Base-by-base conservation (phyloP, 2,888 invertebrate species). In the Dynastes tityus region DNA sequence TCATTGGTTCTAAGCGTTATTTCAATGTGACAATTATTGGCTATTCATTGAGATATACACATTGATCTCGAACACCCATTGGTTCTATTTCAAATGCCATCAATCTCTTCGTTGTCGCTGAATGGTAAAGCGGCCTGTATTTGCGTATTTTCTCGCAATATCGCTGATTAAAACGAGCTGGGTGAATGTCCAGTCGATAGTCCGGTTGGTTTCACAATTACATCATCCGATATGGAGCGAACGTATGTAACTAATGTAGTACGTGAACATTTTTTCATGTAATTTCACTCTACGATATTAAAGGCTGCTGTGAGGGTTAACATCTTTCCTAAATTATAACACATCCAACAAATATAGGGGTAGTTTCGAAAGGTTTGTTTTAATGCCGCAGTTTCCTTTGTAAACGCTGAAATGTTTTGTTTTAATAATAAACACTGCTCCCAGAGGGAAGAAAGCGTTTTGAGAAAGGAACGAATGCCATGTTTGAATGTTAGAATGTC, bases 141-240 rank as follows among this genome's bases (percentile, higher is more conserved):
- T 63, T 29, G 32, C 61, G 22, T 1, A 61, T 61, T 61, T 61
- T 29, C 8, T 29, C 22, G 27, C 32, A 63, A 63, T 63, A 32
- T 63, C 63, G 63, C 63, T 63, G 63, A 63, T 63, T 63, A 63
- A 63, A 63, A 11, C 32, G 13, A 29, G 11, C 32, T 32, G 63
- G 29, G 63, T 27, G 32, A 32, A 32, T 32, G 32, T 32, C 32
- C 63, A 32, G 32, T 63, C 29, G 13, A 29, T n/a, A 63, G 27
- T 63, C 29, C 63, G 13, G 63, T 63, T 63, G 27, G 32, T 29
- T 63, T 63, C n/a, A 32, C 63, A 32, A 32, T 63, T 32, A 32
- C 9, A 22, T 22, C 8, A 22, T n/a, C 16, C 55, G 55, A 58
- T 58, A 58, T 58, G 63, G 29, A 29, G 13, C 63, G 29, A 11